phyloP scores from a whole-genome alignment of 2,113 vertebrate genomes.

The Epinephelus cyanopodus region DNA sequence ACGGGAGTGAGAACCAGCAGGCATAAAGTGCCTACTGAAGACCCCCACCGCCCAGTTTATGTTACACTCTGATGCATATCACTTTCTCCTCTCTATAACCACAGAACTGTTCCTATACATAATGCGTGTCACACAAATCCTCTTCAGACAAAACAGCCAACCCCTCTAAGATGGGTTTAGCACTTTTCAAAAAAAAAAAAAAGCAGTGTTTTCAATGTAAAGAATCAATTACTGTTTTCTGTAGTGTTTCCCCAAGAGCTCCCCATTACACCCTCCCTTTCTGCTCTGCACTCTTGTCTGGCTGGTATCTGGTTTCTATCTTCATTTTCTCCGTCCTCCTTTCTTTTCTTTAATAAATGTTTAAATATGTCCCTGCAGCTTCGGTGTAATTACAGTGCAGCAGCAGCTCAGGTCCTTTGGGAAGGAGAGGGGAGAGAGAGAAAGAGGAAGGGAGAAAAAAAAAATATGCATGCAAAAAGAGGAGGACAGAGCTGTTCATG shows the following conservation, averaged over 20 bases:
- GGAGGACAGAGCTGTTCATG: constrained; percentile 50
- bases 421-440: constrained; percentile 43
- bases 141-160: constrained; percentile 29
- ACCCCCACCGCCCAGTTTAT: constrained; percentile 25
- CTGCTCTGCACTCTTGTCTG: constrained; percentile 63
- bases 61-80: constrained; percentile 36
- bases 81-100: constrained; percentile 17
- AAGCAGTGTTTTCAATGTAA: constrained; percentile 37
- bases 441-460: neutral
- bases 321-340: constrained; percentile 76
- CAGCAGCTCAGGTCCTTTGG: constrained; percentile 73
- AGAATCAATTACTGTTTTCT: constrained; percentile 65
- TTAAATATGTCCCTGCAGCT: constrained; percentile 85
- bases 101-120: neutral
- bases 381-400: constrained; percentile 85
- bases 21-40: constrained; percentile 13
- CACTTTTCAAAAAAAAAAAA: constrained; percentile 15
- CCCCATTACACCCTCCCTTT: constrained; percentile 31
- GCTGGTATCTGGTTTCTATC: constrained; percentile 65
- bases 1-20: constrained; percentile 40
- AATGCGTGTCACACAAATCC: constrained; percentile 22
- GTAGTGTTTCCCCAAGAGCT: constrained; percentile 49
- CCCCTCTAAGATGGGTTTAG: constrained; percentile 20
- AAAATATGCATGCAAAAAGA: constrained; percentile 47
- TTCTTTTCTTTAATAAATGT: constrained; percentile 85